Conservation (phyloP, 2,797 vertebrate species). For the Pangasius krempfi region DNA sequence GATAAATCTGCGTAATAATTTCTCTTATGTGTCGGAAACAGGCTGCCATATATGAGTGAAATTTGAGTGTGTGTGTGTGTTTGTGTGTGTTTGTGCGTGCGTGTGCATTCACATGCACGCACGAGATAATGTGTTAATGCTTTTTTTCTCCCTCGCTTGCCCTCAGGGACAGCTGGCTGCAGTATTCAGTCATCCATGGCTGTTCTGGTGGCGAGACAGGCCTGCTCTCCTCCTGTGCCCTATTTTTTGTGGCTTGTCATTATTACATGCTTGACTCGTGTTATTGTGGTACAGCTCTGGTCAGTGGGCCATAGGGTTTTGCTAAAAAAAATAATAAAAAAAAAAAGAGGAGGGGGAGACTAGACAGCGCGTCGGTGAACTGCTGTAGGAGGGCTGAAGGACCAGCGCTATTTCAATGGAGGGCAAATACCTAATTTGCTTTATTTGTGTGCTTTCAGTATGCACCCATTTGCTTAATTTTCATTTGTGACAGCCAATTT, state of each 20-base stretch:
- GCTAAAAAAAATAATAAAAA: background rate
- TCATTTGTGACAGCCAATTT: slow-evolving; percentile 47
- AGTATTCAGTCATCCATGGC: slow-evolving; percentile 38
- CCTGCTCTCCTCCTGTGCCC: slow-evolving; percentile 22
- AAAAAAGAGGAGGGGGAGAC: background rate
- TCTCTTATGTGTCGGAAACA: background rate
- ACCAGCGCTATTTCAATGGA: slow-evolving; percentile 11
- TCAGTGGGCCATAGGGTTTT: slow-evolving; percentile 13
- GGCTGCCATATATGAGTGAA: background rate
- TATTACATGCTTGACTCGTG: slow-evolving; percentile 39
- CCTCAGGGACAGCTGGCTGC: slow-evolving; percentile 36
- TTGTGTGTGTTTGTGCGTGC: background rate
- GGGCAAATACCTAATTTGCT: slow-evolving; percentile 54
- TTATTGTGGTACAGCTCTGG: slow-evolving; percentile 28
- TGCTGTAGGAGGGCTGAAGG: slow-evolving; percentile 17
- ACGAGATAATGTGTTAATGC: slow-evolving; percentile 2
- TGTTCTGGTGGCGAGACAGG: slow-evolving; percentile 9
- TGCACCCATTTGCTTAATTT: slow-evolving; percentile 46
- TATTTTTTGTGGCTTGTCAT: slow-evolving; percentile 23
- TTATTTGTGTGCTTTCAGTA: slow-evolving; percentile 48
- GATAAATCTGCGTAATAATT: background rate
- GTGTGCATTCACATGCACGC: background rate
- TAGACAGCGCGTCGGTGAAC: background rate
- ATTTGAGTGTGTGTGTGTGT: background rate
- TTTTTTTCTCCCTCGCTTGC: slow-evolving; percentile 31